Conservation (phyloP, 2,797 vertebrate genomes). For the Acanthopagrus latus region DNA sequence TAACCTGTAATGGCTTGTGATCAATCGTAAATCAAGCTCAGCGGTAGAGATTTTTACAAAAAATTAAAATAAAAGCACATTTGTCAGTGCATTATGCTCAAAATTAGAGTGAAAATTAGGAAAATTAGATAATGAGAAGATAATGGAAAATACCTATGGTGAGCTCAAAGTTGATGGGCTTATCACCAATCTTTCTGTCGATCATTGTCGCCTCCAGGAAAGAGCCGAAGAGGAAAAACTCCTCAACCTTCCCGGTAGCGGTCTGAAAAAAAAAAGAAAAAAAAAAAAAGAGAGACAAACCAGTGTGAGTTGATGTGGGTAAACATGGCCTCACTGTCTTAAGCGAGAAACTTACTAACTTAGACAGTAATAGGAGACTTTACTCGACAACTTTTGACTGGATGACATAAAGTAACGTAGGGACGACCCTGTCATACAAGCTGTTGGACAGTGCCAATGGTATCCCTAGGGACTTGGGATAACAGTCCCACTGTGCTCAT, state of each 20-base stretch:
- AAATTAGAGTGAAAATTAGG: no score
- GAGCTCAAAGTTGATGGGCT: constrained; percentile 95
- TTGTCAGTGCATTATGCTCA: not conserved
- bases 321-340: not conserved
- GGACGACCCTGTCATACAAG: constrained; percentile 29
- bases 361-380: no score
- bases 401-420: not conserved
- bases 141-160: constrained; percentile 90
- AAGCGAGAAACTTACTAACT: fast-evolving
- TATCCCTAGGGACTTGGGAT: constrained; percentile 9
- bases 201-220: constrained; percentile 98
- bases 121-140: not conserved
- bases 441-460: constrained; percentile 11
- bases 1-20: not conserved
- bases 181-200: constrained; percentile 97
- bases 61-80: no score
- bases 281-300: constrained; percentile 33
- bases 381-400: not conserved
- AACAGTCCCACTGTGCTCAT: not conserved
- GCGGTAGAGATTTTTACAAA: no score
- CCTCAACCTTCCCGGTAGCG: constrained; percentile 93
- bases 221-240: constrained; percentile 96
- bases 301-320: not conserved
- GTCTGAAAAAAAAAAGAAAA: constrained; percentile 78
- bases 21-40: not conserved